A percentile compares a stretch with the other conserved stretches of the same genome.
These are phyloP conservation scores for Apeira syringaria DNA, from an alignment of 2,888 invertebrate genomes.

Conservation along the genomic window DNA sequence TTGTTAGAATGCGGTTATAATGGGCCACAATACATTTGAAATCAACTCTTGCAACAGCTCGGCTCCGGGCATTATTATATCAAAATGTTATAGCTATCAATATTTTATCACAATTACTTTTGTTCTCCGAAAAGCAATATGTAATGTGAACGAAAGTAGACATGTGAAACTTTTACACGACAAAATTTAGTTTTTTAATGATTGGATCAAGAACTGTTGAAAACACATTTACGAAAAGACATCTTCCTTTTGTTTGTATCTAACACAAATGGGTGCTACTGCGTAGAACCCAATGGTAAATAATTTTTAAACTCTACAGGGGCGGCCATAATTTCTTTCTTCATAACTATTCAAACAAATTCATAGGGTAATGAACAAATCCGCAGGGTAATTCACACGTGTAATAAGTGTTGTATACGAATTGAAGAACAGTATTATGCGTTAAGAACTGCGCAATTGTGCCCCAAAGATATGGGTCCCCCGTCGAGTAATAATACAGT, in stretches of 20 bases:
- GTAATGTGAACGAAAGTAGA: too few relatives aligned
- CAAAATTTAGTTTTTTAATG: too few relatives aligned
- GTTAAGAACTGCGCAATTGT: slow-evolving; percentile 7
- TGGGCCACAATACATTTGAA: too few relatives aligned
- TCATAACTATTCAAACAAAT: slow-evolving; percentile 17
- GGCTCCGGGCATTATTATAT: not conserved
- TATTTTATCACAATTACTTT: not conserved
- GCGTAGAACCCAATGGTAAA: slow-evolving; percentile 10
- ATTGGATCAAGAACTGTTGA: too few relatives aligned
- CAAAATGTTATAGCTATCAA: not conserved
- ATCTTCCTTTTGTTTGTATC: too few relatives aligned
- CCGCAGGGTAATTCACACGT: slow-evolving; percentile 13
- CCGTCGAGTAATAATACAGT: not conserved
- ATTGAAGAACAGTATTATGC: slow-evolving; percentile 7
- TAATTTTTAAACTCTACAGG: slow-evolving; percentile 12
- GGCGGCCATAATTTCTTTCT: slow-evolving; percentile 8
- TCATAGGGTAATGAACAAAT: slow-evolving; percentile 10
- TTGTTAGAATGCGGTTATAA: too few relatives aligned
- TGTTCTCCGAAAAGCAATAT: not conserved
- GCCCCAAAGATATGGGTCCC: not conserved
- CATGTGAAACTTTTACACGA: too few relatives aligned
- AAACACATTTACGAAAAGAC: too few relatives aligned
- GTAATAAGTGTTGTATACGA: slow-evolving; percentile 2
- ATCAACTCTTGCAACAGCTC: too few relatives aligned
- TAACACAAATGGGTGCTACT: too few relatives aligned